Evolutionary conservation across 2,797 vertebrate genomes (phyloP).

Genomic region (Eidolon dupreanum): DNA sequence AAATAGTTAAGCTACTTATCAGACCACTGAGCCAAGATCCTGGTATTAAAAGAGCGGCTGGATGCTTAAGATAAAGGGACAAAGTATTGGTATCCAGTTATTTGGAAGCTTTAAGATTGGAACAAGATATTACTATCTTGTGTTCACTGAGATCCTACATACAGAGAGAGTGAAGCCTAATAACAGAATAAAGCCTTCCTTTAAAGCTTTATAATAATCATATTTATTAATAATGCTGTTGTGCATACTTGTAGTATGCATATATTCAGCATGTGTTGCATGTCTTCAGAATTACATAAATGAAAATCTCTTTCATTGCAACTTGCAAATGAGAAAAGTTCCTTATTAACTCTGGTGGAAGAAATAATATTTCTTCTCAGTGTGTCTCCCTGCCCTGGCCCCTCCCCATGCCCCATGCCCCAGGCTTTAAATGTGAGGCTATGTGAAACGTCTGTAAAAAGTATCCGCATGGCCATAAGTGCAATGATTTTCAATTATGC

Average conservation of each 20-base stretch:
- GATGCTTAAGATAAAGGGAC: conserved; percentile 74
- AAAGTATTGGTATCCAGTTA: conserved; percentile 65
- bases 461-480: conserved; percentile 71
- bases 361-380: conserved; percentile 61
- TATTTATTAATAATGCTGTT: conserved; percentile 81
- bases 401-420: not conserved
- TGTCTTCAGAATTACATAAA: conserved; percentile 79
- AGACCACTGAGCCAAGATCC: conserved; percentile 78
- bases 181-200: conserved; percentile 74
- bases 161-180: conserved; percentile 79
- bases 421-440: conserved; percentile 76
- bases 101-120: conserved; percentile 71
- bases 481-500: conserved; percentile 77
- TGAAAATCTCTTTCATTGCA: conserved; percentile 78
- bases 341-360: conserved; percentile 59
- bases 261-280: conserved; percentile 80
- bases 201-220: conserved; percentile 71
- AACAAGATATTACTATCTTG: conserved; percentile 62
- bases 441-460: conserved; percentile 57
- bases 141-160: conserved; percentile 78
- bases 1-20: conserved; percentile 78
- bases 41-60: conserved; percentile 73
- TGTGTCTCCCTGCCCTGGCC: not conserved
- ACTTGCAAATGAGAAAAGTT: conserved; percentile 73
- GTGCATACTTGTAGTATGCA: conserved; percentile 79